Conservation (phyloP, 2,888 invertebrate species). For the Thyatira batis region DNA sequence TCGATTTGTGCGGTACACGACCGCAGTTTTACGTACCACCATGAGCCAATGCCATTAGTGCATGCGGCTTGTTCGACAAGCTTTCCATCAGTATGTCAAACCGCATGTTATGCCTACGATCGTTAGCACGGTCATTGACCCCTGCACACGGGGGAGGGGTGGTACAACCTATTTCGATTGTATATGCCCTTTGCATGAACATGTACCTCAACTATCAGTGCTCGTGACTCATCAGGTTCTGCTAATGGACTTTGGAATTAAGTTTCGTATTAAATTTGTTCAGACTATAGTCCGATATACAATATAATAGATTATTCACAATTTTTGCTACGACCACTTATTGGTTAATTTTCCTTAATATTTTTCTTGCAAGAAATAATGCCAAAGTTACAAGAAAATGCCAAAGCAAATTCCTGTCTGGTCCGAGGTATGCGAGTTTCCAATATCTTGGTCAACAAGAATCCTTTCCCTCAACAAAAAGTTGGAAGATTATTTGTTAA, state of each 20-base stretch:
- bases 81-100: not conserved
- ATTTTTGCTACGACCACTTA: too few species aligned
- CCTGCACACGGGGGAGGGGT: constrained; percentile 38
- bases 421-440: too few species aligned
- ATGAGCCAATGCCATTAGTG: not conserved
- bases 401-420: too few species aligned
- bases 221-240: constrained; percentile 30
- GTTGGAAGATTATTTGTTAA: constrained; percentile 1
- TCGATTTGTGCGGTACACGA: not conserved
- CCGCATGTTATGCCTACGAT: constrained; percentile 40
- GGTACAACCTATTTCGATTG: constrained; percentile 48
- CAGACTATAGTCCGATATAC: too few species aligned
- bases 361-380: too few species aligned
- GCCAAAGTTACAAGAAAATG: too few species aligned
- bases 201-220: constrained; percentile 31
- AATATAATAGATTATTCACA: too few species aligned
- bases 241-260: constrained; percentile 30
- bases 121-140: constrained; percentile 58
- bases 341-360: too few species aligned
- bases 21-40: not conserved
- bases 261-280: not conserved
- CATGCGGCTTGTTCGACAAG: not conserved
- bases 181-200: constrained; percentile 42
- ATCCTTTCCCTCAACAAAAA: too few species aligned
- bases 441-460: too few species aligned